Base-by-base conservation (phyloP, 2,797 vertebrate species). In the Morus bassanus region DNA sequence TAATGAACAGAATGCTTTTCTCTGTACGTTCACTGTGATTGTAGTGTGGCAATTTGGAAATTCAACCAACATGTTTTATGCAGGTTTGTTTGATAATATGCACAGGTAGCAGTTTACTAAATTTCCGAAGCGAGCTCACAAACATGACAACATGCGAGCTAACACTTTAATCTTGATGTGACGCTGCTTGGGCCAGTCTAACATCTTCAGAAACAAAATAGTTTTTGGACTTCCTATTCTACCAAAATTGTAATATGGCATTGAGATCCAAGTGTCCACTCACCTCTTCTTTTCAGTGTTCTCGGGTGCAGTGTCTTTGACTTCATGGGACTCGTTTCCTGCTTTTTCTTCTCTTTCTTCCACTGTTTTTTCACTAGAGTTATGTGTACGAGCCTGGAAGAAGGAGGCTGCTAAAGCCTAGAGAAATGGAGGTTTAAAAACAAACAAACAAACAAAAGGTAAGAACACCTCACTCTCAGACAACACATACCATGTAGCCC, bases 231-330 rank as follows among this genome's bases (percentile, higher is more conserved):
- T 50, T 78, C 56, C 6, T 61, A 8, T 59, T 79, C 41, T 46
- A 30, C 25, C 35, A 51, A 28, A 78, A 57, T 4, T 31, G 17
- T 33, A 85, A 21, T 3, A 46, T 4, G 16, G 56, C 19, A 50
- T 1, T 39, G 50, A 91, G 37, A 28, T 54, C 13, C 30, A 50
- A 78, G 16, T 50, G 39, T 35, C 67, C 48, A 75, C 97, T 93
- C 80, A 99, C 99, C 98, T 99, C 69, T 96, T 98, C 60, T 98
- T 98, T 84, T 99, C 99, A 2, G 91, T 73, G 83, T 97, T 97
- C 22, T 99, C 98, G 86, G 96, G 85, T 16, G 91, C 91, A 3
- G 97, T 7, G 31, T 77, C 69, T 54, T 98, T 95, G 95, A 91
- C 61, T 94, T 96, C 95, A 51, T 95, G 41, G 87, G 97, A 83